Conservation (phyloP, 2,113 vertebrate genomes). For the Serilophus lunatus region DNA sequence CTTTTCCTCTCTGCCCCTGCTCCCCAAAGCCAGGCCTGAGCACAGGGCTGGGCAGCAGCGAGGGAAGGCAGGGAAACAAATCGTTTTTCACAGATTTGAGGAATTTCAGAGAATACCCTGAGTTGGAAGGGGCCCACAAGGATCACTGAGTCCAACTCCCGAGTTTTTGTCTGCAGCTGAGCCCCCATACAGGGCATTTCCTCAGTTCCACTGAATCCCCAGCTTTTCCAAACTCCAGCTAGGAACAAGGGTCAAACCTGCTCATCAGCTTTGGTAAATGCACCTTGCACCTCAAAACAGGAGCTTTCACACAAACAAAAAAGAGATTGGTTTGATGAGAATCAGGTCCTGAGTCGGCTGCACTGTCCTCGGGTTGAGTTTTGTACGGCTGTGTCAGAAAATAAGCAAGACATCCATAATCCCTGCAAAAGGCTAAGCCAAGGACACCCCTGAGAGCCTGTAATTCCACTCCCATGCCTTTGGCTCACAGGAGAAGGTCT, state of each 20-base stretch:
- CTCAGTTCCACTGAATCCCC: not conserved
- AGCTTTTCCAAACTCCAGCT: not conserved
- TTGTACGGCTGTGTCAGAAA: not conserved
- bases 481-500: constrained; percentile 9
- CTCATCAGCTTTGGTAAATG: not conserved
- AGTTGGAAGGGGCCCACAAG: not conserved
- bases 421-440: not conserved
- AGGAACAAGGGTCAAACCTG: not conserved
- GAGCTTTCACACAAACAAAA: not conserved
- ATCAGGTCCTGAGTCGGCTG: not conserved
- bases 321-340: not conserved
- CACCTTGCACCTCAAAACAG: not conserved
- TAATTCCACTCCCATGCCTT: not conserved
- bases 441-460: not conserved
- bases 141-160: not conserved
- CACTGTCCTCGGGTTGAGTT: not conserved
- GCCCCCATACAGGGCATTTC: not conserved
- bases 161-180: not conserved
- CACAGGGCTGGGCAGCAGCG: not conserved
- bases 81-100: not conserved
- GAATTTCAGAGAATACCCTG: not conserved
- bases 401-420: not conserved
- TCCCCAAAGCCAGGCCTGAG: not conserved
- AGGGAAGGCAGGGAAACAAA: not conserved
- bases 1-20: not conserved